Conservation (phyloP, 2,113 vertebrate species). For the Myiozetetes cayanensis region DNA sequence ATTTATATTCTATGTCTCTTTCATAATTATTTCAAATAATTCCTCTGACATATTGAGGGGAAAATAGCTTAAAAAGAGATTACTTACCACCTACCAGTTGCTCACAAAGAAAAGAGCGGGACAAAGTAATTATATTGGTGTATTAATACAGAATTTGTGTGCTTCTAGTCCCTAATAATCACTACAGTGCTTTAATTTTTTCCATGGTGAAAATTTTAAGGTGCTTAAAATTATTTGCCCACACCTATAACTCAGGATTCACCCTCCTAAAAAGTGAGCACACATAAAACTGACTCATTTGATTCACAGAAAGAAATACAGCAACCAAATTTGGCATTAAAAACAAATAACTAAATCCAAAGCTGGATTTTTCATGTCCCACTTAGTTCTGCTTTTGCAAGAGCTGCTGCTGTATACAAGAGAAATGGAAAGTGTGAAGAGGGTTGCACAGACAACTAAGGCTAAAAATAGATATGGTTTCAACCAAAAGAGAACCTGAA, state of each 20-base stretch:
- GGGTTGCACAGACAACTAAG: not conserved
- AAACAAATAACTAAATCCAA: not conserved
- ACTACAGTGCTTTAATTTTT: not conserved
- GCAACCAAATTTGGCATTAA: rapidly evolving
- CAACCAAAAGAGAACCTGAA: not conserved
- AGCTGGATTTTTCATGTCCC: not conserved
- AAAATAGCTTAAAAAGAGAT: conserved; percentile 60
- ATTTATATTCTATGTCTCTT: conserved; percentile 67
- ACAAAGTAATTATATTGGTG: not conserved
- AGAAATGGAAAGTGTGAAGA: not conserved
- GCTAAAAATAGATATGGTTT: not conserved
- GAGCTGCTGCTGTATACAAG: not conserved
- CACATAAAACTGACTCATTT: not conserved
- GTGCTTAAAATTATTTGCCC: not conserved
- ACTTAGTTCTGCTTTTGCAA: not conserved
- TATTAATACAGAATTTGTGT: not conserved
- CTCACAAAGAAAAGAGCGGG: conserved; percentile 16
- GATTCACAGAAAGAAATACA: not conserved
- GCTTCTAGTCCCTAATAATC: not conserved
- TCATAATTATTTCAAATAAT: conserved; percentile 66
- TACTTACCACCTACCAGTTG: conserved; percentile 46
- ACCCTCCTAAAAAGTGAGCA: not conserved
- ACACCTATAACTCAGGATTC: not conserved
- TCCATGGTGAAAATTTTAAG: not conserved
- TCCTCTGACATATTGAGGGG: conserved; percentile 45